Base-by-base conservation (phyloP, 2,797 vertebrate genomes). In the Mormyrus hasselquistii region DNA sequence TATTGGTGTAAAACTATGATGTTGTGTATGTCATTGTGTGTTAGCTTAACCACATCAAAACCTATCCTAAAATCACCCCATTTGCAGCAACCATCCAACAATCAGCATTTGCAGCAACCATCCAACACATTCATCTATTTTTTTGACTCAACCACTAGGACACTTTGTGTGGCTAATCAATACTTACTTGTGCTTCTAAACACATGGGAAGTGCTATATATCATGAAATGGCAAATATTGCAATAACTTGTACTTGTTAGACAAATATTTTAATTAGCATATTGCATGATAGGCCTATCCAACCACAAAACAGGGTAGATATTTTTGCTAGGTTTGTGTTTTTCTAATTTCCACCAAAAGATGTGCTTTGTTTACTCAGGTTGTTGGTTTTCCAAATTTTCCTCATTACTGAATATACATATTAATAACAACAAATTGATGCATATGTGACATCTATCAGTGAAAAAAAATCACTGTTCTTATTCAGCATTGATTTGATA, bases 401-500 rank as follows among this genome's bases (percentile, higher is more conserved):
- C 25, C 25, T n/a, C 57, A 62, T n/a, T 62, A 16, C 57, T 62
- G 57, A 22, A 62, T 9, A 62, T 62, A 62, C 8, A 8, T 62
- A 12, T 65, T 4, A 10, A 65, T 65, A 29, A 65, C 25, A 65
- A 29, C 62, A 25, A 29, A 29, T 29, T 12, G 62, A 65, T 65
- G 62, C 7, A 65, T 25, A 29, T 65, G 22, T 25, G 25, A 65
- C 25, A 29, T 65, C 62, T 65, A 65, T 25, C 9, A 65, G 7
- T 29, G 22, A 25, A 65, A 29, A 65, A 53, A 62, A 65, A 22
- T 2, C 8, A 10, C 59, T 62, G 59, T 9, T 65, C 29, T 65
- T 22, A 89, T 65, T 86, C 25, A 89, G 38, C 83, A 25, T 88
- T 86, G 44, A 85, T 89, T 89, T 69, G 82, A 65, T 38, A 50